Evolutionary conservation across 1,140 invertebrate genomes (phyloP).

Genomic region (Oedothorax gibbosus): DNA sequence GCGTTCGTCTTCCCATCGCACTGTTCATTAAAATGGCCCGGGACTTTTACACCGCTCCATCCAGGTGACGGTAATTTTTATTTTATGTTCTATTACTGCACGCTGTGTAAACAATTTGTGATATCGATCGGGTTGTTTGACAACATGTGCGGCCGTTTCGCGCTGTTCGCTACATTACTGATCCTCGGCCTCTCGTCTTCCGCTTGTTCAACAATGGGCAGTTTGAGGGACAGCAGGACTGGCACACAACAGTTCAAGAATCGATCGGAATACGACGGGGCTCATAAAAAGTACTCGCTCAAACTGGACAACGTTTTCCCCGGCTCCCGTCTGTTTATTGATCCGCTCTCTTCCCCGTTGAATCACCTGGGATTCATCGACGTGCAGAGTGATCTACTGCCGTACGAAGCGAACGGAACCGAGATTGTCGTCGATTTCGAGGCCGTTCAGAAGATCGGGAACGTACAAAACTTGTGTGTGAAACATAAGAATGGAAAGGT

Average conservation of each 20-base stretch:
- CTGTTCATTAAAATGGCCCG: not conserved
- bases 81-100: not conserved
- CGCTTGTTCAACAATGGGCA: not conserved
- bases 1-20: not conserved
- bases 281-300: not conserved
- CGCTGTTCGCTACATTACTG: conserved; percentile 1
- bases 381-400: not conserved
- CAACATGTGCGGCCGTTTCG: conserved; percentile 21
- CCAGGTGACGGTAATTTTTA: not conserved
- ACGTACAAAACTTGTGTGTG: not conserved
- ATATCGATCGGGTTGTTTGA: conserved; percentile 39
- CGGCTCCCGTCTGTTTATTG: conserved; percentile 21
- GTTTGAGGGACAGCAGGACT: not conserved
- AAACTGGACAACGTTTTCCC: conserved; percentile 20
- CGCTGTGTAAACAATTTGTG: conserved; percentile 29
- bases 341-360: not conserved
- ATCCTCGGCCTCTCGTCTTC: not conserved
- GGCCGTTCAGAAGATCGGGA: not conserved
- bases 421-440: conserved; percentile 6
- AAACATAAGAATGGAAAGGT: not conserved
- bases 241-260: not conserved
- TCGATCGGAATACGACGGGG: not conserved
- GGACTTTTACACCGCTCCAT: not conserved
- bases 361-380: not conserved
- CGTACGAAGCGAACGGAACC: not conserved